Evolutionary conservation across 37 sponge, comb jelly and placozoan species (phyloP), one percentile per base, ranked within the genome.

Genomic region (Mnemiopsis leidyi): DNA sequence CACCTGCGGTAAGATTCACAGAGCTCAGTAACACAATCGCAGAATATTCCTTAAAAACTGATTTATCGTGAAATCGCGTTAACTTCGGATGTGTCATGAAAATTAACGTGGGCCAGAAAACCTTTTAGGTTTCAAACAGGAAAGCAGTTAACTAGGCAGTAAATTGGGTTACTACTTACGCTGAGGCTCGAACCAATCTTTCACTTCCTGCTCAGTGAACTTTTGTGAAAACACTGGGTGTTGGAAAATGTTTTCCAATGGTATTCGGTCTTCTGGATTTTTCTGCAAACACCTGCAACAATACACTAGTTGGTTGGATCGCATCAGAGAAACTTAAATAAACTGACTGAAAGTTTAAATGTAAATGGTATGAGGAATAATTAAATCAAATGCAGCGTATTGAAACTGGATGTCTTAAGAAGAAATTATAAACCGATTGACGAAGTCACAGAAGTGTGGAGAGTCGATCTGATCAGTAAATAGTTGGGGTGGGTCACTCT

Each of bases 401-500:
- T n/a, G n/a, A n/a, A n/a, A n/a, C n/a, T n/a, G n/a, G n/a, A n/a
- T n/a, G n/a, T n/a, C n/a, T n/a, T n/a, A n/a, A n/a, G n/a, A n/a
- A n/a, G n/a, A n/a, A n/a, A n/a, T n/a, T n/a, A n/a, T 13, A 13
- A 48, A 77, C 79, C 79, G 30, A 36, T 77, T 77, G 35, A 77
- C 36, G 33, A 77, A 77, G 35, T 77, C 79, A 32, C 26, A 31
- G 79, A 77, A 32, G 18, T 34, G 36, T 31, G 79, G 79, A 9
- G 79, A 77, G 36, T 77, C 36, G 16, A 32, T 31, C 26, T 77
- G 32, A 77, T 1, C 33, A 32, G 79, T 16, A 77, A 3, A 33
- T 32, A 77, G 79, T 32, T 77, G 34, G 30, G 79, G 79, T 32
- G 79, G 79, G 33, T 77, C 79, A 31, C 32, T 21, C 32, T 26